Base-by-base conservation (phyloP, 2,888 invertebrate genomes). In the Caenorhabditis sp. region DNA sequence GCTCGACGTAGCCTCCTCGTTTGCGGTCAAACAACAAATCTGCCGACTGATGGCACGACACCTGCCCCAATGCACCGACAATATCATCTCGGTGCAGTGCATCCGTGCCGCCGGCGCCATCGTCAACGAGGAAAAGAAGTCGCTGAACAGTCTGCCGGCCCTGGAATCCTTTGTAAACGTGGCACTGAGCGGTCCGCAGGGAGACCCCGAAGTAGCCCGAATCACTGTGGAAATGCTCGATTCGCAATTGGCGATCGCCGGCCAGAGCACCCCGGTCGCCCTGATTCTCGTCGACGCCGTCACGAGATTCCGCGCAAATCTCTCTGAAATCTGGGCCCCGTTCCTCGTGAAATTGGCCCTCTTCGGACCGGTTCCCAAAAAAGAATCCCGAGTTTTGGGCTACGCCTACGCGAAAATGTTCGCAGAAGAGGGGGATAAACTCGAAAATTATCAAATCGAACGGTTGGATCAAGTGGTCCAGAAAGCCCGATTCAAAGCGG, bases 361-460 rank as follows among this genome's bases (percentile, higher is more conserved):
- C 1, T 84, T 82, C 46, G 84, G 84, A 2, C 83, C 84, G 8
- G 81, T 84, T 15, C 84, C 84, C 2, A 81, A 80, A 43, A 84
- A 84, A 48, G 84, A 83, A n/a, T 50, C 62, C 2, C 65, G 65
- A 17, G 78, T 76, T 3, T 24, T 70, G 6, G 46, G 63, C 13
- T 63, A 50, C 20, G 62, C 62, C 11, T 76, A 76, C 37, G 30
- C 32, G 11, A 76, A 53, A 26, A 59, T 70, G 2, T 76, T 58
- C 35, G 53, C 37, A 8, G 62, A 58, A 30, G 65, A 59, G 17
- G 41, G 39, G 5, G 1, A 20, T 6, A 27, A 52, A 20, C 22
- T 76, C 0, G 32, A 65, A 27, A 48, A 59, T 2, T 59, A 76
- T 56, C 41, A 58, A 15, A 13, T 71, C 4, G 76, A 76, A 39